Evolutionary conservation across 2,113 vertebrate genomes (phyloP).

Genomic region (Platysternon megacephalum): DNA sequence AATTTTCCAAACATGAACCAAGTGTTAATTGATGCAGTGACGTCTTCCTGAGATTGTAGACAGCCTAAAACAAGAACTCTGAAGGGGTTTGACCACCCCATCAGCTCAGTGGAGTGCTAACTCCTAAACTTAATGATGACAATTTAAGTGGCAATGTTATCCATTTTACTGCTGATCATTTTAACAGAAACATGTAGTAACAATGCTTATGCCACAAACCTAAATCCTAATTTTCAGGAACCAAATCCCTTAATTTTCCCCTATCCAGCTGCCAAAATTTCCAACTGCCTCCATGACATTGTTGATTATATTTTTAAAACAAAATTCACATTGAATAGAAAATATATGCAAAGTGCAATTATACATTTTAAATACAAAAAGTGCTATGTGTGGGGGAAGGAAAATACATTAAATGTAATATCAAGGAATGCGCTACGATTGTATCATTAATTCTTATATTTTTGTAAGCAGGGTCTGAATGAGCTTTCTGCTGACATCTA

Average conservation of each 20-base stretch:
- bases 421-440: background rate
- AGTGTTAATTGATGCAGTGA: constrained; percentile 21
- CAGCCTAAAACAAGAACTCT: background rate
- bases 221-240: constrained; percentile 1
- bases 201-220: constrained; percentile 19
- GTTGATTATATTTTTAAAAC: constrained; percentile 15
- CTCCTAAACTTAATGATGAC: constrained; percentile 39
- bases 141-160: constrained; percentile 37
- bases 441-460: background rate
- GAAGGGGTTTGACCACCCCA: constrained; percentile 28
- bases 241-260: constrained; percentile 27
- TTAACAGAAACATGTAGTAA: background rate
- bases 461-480: no score
- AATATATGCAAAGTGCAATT: constrained; percentile 18
- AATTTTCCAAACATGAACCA: constrained; percentile 29
- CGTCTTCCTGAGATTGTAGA: constrained; percentile 28
- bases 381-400: background rate
- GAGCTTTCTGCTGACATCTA: no score
- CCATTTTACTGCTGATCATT: constrained; percentile 46
- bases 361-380: constrained; percentile 22
- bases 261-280: constrained; percentile 21
- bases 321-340: constrained; percentile 2
- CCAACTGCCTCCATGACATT: background rate
- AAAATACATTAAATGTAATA: constrained; percentile 36
- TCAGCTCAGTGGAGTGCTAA: constrained; percentile 35